Conservation (phyloP, 2,888 invertebrate genomes). For the Timandra comae region DNA sequence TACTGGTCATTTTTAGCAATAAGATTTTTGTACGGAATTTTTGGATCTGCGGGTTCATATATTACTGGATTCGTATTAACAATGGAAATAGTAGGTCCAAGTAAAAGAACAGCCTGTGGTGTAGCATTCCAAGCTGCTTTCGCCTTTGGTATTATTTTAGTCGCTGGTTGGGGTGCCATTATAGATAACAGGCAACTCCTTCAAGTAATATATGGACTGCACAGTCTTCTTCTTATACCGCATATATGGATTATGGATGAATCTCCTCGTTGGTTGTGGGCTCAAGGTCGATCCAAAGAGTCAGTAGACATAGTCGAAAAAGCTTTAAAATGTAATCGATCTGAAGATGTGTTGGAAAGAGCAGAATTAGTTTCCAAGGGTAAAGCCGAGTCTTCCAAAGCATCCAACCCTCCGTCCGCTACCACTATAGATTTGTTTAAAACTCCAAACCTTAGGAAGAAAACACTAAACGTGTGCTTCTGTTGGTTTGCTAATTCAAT, state of each 20-base stretch:
- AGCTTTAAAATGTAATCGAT: constrained; percentile 85
- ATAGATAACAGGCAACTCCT: constrained; percentile 83
- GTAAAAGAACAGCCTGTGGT: constrained; percentile 87
- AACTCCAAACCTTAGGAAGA: constrained; percentile 86
- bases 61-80: constrained; percentile 82
- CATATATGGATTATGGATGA: constrained; percentile 95
- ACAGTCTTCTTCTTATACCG: constrained; percentile 82
- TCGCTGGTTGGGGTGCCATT: constrained; percentile 88
- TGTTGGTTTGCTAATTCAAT: constrained; percentile 94
- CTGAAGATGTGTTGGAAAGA: constrained; percentile 78
- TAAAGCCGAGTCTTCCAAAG: constrained; percentile 62
- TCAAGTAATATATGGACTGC: constrained; percentile 88
- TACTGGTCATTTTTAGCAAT: constrained; percentile 83
- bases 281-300: constrained; percentile 84
- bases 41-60: constrained; percentile 88
- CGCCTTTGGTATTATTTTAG: constrained; percentile 87
- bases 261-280: constrained; percentile 92
- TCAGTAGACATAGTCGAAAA: constrained; percentile 85
- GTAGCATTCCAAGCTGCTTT: constrained; percentile 87
- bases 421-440: constrained; percentile 85
- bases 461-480: constrained; percentile 87
- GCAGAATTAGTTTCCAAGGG: constrained; percentile 81
- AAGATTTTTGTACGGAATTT: constrained; percentile 85
- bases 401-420: constrained; percentile 58
- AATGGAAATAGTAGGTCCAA: constrained; percentile 90